A percentile compares a stretch with the other conserved stretches of the same genome.
These are phyloP conservation scores for Percopsis transmontana DNA, from an alignment of 2,113 vertebrate species.

Conservation along the genomic window DNA sequence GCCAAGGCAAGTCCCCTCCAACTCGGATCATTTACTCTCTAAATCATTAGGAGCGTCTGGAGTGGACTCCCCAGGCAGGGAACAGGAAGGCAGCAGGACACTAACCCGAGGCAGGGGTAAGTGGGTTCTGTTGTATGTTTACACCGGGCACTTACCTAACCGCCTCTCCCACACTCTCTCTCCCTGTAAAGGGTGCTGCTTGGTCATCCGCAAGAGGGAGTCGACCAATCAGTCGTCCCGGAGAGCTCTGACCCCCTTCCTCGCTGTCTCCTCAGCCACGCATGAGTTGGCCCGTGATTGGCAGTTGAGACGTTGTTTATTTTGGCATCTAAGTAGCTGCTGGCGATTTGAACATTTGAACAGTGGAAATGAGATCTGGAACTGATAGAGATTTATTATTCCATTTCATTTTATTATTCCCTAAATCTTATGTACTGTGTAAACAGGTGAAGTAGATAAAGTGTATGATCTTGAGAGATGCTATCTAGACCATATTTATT, in stretches of 20 bases:
- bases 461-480: no score
- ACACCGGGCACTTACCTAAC: slow-evolving; percentile 54
- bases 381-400: no score
- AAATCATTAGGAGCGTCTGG: slow-evolving; percentile 51
- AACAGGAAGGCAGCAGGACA: slow-evolving; percentile 30
- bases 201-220: slow-evolving; percentile 47
- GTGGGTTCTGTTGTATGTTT: slow-evolving; percentile 67
- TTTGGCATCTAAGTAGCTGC: slow-evolving; percentile 50
- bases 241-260: slow-evolving; percentile 33
- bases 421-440: no score
- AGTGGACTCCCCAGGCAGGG: slow-evolving; percentile 35
- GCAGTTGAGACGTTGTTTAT: slow-evolving; percentile 48
- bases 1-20: slow-evolving; percentile 30
- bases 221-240: slow-evolving; percentile 34
- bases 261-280: slow-evolving; percentile 27
- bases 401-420: no score
- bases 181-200: slow-evolving; percentile 15
- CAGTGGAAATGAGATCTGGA: neutral
- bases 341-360: slow-evolving; percentile 45
- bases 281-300: slow-evolving; percentile 55
- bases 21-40: slow-evolving; percentile 41
- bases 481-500: no score
- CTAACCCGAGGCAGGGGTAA: slow-evolving; percentile 52
- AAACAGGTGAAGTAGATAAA: no score
- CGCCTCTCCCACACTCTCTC: slow-evolving; percentile 11